Evolutionary conservation across 2,797 vertebrate species (phyloP).

Genomic region (Protonibea diacanthus): DNA sequence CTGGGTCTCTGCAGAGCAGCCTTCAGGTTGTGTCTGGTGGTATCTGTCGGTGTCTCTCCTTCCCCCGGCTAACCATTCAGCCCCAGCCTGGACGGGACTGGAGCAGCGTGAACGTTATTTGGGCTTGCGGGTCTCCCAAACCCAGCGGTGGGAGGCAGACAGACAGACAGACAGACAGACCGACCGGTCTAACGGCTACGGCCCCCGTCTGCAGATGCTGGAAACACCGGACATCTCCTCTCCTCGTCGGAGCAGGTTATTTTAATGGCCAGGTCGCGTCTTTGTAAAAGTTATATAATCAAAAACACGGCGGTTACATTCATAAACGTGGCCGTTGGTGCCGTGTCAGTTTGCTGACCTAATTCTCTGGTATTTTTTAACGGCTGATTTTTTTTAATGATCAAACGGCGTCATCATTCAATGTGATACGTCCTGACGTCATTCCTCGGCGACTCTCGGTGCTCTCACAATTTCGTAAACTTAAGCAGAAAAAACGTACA

Average conservation of each 20-base stretch:
- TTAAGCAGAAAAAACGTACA: neutral
- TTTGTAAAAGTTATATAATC: constrained; percentile 15
- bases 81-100: constrained; percentile 54
- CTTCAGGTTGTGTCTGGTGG: constrained; percentile 40
- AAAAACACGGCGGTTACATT: neutral
- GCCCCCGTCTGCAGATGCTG: constrained; percentile 78
- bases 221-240: constrained; percentile 71
- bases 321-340: neutral
- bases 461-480: constrained; percentile 9
- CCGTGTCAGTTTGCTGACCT: constrained; percentile 71
- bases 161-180: constrained; percentile 57
- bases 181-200: constrained; percentile 71
- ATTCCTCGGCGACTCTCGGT: constrained; percentile 84
- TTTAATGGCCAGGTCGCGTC: constrained; percentile 5
- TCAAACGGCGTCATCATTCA: constrained; percentile 86
- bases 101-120: constrained; percentile 45
- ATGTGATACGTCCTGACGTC: constrained; percentile 86
- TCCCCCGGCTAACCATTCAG: constrained; percentile 56
- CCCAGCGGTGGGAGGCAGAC: constrained; percentile 53
- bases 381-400: constrained; percentile 83
- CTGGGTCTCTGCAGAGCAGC: constrained; percentile 54
- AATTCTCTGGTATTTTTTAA: constrained; percentile 82
- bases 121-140: constrained; percentile 71
- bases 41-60: constrained; percentile 38
- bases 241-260: constrained; percentile 61